These are phyloP conservation scores for Amphipoea oculea DNA, from an alignment of 2,888 invertebrate genomes.

Conservation along the genomic window DNA sequence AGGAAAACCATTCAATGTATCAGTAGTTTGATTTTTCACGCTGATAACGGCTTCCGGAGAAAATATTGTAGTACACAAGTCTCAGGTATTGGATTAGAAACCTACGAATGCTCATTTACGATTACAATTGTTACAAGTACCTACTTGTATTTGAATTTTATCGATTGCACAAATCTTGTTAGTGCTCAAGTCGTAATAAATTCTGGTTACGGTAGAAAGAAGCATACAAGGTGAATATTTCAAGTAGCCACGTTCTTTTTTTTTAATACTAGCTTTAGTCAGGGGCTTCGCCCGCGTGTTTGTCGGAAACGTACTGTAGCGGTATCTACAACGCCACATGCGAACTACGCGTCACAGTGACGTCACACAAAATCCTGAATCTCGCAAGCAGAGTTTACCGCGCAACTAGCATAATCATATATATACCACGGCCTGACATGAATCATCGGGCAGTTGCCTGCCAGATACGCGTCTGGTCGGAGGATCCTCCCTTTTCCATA, in stretches of 20 bases:
- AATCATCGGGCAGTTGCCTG: too few relatives aligned
- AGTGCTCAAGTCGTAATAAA: constrained; percentile 42
- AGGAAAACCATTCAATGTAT: constrained; percentile 46
- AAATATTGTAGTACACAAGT: constrained; percentile 47
- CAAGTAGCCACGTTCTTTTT: constrained; percentile 13
- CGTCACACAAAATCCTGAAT: too few relatives aligned
- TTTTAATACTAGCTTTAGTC: not conserved
- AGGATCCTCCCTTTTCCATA: too few relatives aligned
- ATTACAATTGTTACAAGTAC: constrained; percentile 51
- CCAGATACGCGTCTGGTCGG: too few relatives aligned
- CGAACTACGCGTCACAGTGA: too few relatives aligned
- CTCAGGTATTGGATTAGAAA: constrained; percentile 49
- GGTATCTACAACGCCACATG: too few relatives aligned
- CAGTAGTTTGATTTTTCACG: constrained; percentile 32
- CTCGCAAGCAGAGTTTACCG: too few relatives aligned
- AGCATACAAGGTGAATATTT: constrained; percentile 38
- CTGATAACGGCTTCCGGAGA: constrained; percentile 29
- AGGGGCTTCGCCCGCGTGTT: not conserved
- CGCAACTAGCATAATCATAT: too few relatives aligned
- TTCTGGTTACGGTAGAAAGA: constrained; percentile 34
- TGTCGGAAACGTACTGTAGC: not conserved
- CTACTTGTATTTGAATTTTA: constrained; percentile 50
- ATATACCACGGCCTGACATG: too few relatives aligned
- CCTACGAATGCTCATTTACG: constrained; percentile 53
- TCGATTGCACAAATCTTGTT: constrained; percentile 55